A percentile compares a stretch with the other conserved stretches of the same genome.
Evolutionary conservation across 2,888 invertebrate species (phyloP).

Genomic region (Furcula furcula): DNA sequence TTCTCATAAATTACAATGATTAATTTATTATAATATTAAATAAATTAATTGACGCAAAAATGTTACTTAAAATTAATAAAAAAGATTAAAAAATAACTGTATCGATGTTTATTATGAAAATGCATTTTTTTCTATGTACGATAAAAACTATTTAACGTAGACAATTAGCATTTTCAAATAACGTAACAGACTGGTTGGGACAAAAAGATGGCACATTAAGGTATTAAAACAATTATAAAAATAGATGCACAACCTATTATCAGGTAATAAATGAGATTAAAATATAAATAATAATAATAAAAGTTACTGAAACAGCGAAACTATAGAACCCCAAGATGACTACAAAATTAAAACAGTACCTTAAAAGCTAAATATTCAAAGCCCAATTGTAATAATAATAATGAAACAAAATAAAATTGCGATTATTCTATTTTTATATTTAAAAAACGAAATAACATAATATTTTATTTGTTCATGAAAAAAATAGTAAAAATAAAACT

Average conservation of each 20-base stretch:
- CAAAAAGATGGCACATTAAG: constrained; percentile 33
- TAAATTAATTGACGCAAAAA: constrained; percentile 48
- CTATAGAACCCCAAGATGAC: constrained; percentile 26
- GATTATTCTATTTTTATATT: too few relatives aligned
- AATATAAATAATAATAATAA: constrained; percentile 27
- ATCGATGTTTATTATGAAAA: too few relatives aligned
- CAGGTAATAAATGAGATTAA: constrained; percentile 28
- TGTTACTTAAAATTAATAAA: constrained; percentile 26
- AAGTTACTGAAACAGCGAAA: constrained; percentile 12
- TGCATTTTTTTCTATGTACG: too few relatives aligned
- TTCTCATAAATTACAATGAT: constrained; percentile 17
- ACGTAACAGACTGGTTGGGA: constrained; percentile 8
- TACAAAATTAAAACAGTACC: constrained; percentile 18
- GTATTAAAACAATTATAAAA: constrained; percentile 23
- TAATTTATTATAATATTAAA: constrained; percentile 22
- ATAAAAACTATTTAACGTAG: too few relatives aligned
- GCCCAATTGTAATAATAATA: constrained; percentile 8
- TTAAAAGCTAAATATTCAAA: constrained; percentile 18
- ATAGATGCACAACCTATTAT: constrained; percentile 63
- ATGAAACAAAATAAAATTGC: constrained; percentile 3
- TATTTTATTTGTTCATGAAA: constrained; percentile 17
- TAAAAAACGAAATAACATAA: background rate
- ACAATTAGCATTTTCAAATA: constrained; percentile 4
- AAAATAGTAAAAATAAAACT: constrained; percentile 24
- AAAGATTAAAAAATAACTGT: too few relatives aligned